Evolutionary conservation across 1,140 invertebrate species (phyloP), one percentile per base, ranked within the genome.

Genomic region (Andricus grossulariae): DNA sequence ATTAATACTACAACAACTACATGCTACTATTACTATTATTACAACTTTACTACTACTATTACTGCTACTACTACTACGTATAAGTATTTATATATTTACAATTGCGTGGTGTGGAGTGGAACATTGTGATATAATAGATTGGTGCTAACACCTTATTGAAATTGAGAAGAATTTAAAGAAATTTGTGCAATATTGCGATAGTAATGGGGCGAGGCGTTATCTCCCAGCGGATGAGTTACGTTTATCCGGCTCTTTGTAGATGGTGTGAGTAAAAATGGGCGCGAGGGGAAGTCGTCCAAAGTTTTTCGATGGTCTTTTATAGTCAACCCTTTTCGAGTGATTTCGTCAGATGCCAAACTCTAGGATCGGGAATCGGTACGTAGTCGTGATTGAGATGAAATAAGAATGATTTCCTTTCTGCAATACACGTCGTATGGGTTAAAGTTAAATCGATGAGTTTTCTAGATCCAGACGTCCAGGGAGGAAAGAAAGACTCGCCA

Each of bases 81-180:
- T 91, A 90, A 88, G 85, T 91, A 90, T 91, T 90, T 91, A 88
- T 90, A 90, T 90, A 90, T 90, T 91, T 90, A 90, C 89, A 91
- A 90, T 80, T 86, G 89, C 88, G 89, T 91, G 89, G 90, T 91
- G 90, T 91, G 90, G 88, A 90, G 90, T 91, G 89, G 88, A 91
- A 91, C 89, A 91, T 91, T 91, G 90, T 91, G 90, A 91, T 91
- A 91, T 91, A 90, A 91, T 91, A 91, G 90, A 91, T 91, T 91
- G 90, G 90, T 91, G 90, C 90, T 91, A 91, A 91, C 90, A 91
- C 90, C 90, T 90, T 91, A 90, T 90, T 91, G 88, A 91, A 90
- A 90, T 90, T 91, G 88, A 90, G 83, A 91, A 88, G 85, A 90
- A 89, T 91, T 91, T 90, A 89, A 90, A 85, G 72, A 80, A 85